Evolutionary conservation across 2,113 vertebrate genomes (phyloP), one percentile per base, ranked within the genome.

Genomic region (Dicaeum eximium): DNA sequence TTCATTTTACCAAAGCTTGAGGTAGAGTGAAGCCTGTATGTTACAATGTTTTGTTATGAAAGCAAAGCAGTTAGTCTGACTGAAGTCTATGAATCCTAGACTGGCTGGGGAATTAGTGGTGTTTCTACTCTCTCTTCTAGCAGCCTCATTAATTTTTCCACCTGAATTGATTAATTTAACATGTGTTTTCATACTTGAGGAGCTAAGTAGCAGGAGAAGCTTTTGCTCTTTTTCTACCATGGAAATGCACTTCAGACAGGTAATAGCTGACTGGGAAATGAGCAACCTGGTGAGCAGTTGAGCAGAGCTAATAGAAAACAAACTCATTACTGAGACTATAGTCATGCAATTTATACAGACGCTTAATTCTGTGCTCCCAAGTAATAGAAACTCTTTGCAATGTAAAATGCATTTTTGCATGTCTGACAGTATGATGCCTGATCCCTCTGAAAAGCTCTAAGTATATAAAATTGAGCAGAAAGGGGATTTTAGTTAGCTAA

Each of bases 141-240:
- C 25, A 93, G 90, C 72, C 90, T 80, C 58, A 81, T 82, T 96
- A 79, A 37, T 88, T 92, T 96, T 92, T 83, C 96, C 82, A 70
- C 64, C 47, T 86, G 77, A 86, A 40, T 42, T 91, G 72, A 65
- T 37, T 69, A 92, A 71, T 90, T 88, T 90, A 86, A 88, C 72
- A 28, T 65, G 92, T 91, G 25, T 84, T 95, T 88, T 95, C 80
- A 58, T 81, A 81, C 61, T 89, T 60, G 60, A 80, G 61, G 40
- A 88, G 54, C 66, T 66, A 81, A 87, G 90, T 79, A 87, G 45
- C 50, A 72, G 35, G 40, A 81, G 87, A 79, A 71, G 81, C 47
- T 80, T 81, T 79, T 80, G 65, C 47, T 82, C 20, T 85, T 93
- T 79, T 91, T 96, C 61, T 69, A 9, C 35, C 10, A 23, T 4